Evolutionary conservation across 2,888 invertebrate genomes (phyloP), one percentile per base, ranked within the genome.

Genomic region (Phengaris alcon): DNA sequence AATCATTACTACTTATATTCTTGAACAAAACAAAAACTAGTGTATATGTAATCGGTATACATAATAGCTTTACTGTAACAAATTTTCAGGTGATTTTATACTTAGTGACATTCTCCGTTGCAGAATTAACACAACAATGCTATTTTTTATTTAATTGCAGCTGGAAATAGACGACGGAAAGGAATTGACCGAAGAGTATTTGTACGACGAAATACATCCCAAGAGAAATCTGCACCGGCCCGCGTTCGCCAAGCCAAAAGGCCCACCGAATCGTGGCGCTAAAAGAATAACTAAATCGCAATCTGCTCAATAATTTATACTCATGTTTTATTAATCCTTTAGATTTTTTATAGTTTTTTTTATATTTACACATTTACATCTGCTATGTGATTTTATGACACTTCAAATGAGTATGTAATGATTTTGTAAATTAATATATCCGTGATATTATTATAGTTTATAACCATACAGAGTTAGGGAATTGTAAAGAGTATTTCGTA

Each of bases 161-260:
- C 91, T 99, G 86, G 98, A 99, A 95, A 97, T 98, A 79, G 98
- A 98, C 86, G 96, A 96, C 80, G 97, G 97, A 9, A 95, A 96
- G 80, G 99, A 99, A 87, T 90, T 99, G 79, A 98, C 97, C 0
- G 98, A 98, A 88, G 97, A 97, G 81, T 98, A 95, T 90, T 92
- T 99, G 13, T 96, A 97, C 85, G 98, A 99, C 82, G 98, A 99
- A 91, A 95, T 99, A 76, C 98, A 99, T 89, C 99, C 99, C 0
- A 98, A 97, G 87, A 96, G 96, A 84, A 97, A 96, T 87, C 94
- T 98, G 68, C 97, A 98, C 86, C 95, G 97, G 81, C 97, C 97
- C 22, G 97, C 98, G 82, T 99, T 99, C 94, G 97, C 98, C 77
- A 98, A 98, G 89, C 99, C 99, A 1, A 99, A 98, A 90, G 99